A percentile compares a stretch with the other conserved stretches of the same genome.
These are phyloP conservation scores for Hucho hucho DNA, from an alignment of 2,113 vertebrate species.

Conservation along the genomic window DNA sequence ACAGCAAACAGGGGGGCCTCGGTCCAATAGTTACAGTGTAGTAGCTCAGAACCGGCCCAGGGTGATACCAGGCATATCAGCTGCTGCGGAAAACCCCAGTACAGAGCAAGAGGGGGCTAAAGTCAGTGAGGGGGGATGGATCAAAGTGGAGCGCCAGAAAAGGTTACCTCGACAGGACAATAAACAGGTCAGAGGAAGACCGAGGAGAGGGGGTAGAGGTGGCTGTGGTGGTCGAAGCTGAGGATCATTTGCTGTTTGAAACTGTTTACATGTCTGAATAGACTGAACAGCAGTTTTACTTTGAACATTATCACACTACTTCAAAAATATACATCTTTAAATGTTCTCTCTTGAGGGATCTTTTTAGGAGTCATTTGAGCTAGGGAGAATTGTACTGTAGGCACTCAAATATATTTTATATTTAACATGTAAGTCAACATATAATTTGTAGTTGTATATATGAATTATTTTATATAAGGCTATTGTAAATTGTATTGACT, in stretches of 20 bases:
- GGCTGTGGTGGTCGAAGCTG: conserved; percentile 73
- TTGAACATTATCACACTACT: neutral
- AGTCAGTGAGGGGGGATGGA: conserved; percentile 86
- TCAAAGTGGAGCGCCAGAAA: conserved; percentile 85
- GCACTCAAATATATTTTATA: too few species aligned
- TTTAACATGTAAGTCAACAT: too few species aligned
- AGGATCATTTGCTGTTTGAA: conserved; percentile 1
- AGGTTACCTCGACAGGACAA: conserved; percentile 77
- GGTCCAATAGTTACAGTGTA: conserved; percentile 56
- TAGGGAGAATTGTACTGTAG: too few species aligned
- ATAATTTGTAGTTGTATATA: too few species aligned
- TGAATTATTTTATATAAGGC: too few species aligned
- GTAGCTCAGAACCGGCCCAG: conserved; percentile 44
- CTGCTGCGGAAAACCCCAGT: conserved; percentile 53
- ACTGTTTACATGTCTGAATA: conserved; percentile 12
- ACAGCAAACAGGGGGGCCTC: conserved; percentile 67
- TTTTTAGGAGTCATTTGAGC: too few species aligned
- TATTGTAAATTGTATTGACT: too few species aligned
- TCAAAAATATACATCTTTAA: conserved; percentile 5
- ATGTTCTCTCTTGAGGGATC: neutral
- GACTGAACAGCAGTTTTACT: conserved; percentile 26
- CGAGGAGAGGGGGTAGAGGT: conserved; percentile 78
- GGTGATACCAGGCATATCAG: conserved; percentile 86
- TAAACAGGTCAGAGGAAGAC: conserved; percentile 72
- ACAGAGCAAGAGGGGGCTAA: conserved; percentile 74